phyloP scores from a whole-genome alignment of 2,797 vertebrate genomes.

The Novumbra hubbsi region DNA sequence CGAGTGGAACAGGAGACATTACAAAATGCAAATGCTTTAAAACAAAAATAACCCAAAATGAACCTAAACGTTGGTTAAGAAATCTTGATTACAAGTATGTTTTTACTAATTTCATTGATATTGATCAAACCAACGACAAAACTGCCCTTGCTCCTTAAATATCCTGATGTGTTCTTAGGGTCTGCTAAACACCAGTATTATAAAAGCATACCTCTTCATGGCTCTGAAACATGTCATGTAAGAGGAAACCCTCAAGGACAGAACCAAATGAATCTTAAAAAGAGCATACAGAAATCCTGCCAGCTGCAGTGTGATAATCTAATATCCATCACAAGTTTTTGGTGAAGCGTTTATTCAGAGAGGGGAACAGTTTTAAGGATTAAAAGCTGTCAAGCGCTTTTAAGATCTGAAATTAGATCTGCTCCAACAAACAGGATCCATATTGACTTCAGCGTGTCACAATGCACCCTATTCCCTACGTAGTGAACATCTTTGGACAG shows the following conservation, averaged over 20 bases:
- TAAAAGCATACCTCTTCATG: conserved; percentile 12
- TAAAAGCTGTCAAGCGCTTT: conserved; percentile 55
- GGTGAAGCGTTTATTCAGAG: conserved; percentile 24
- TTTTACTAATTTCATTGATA: background rate
- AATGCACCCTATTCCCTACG: background rate
- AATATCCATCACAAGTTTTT: conserved; percentile 53
- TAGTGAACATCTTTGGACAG: background rate
- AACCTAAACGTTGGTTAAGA: too few relatives aligned
- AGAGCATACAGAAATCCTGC: conserved; percentile 67
- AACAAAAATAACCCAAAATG: too few relatives aligned
- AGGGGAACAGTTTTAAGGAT: conserved; percentile 42
- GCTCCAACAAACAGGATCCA: conserved; percentile 73
- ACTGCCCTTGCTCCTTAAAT: background rate
- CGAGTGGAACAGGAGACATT: background rate
- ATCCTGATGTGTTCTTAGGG: background rate
- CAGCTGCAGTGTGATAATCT: conserved; percentile 60
- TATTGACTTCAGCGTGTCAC: conserved; percentile 45
- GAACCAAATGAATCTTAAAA: conserved; percentile 54
- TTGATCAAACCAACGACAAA: background rate
- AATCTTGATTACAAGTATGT: background rate
- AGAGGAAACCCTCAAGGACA: conserved; percentile 53
- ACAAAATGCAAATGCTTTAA: too few relatives aligned
- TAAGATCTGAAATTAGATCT: conserved; percentile 58
- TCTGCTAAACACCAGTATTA: background rate
- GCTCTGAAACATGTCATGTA: conserved; percentile 44